Base-by-base conservation (phyloP, 2,113 vertebrate species). In the Cairina moschata region DNA sequence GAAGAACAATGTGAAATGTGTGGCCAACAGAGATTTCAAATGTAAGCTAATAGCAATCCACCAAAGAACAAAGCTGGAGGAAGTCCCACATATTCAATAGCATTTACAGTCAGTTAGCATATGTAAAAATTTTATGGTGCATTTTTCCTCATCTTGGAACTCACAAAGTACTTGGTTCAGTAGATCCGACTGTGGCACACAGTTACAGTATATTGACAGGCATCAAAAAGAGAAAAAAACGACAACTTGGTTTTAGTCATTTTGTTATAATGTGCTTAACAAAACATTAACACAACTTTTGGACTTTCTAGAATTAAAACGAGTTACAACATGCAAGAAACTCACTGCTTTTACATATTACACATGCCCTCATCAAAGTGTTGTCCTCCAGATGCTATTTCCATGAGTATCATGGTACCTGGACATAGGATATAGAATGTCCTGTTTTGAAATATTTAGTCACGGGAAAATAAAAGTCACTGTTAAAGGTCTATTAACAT, bases 1-100 rank as follows among this genome's bases (percentile, higher is more conserved):
- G 98, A 98, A 98, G 97, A 97, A 97, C 96, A 97, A 98, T 96
- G 87, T 96, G 96, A 97, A 97, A 93, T 96, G 90, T 96, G 90
- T 93, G 94, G 97, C 98, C 98, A 98, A 96, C 95, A 95, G 97
- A 97, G 97, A 97, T 97, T 98, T 98, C 20, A 89, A 97, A 96
- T 94, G 96, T 97, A 97, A 98, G 96, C 97, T 98, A 98, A 98
- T 96, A 98, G 97, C 96, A 96, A 97, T 96, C 92, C 93, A 96
- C 74, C 55, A 93, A 97, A 98, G 97, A 97, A 97, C 94, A 97
- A 96, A 97, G 95, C 95, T 98, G 98, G 98, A 97, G 96, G 59
- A 67, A 71, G 40, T 95, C 97, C 98, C 97, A 94, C 58, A 56
- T 85, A 97, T 90, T 96, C 91, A 66, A 96, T 93, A 7, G 10